Evolutionary conservation across 2,888 invertebrate genomes (phyloP).

Genomic region (Torymus texanus): DNA sequence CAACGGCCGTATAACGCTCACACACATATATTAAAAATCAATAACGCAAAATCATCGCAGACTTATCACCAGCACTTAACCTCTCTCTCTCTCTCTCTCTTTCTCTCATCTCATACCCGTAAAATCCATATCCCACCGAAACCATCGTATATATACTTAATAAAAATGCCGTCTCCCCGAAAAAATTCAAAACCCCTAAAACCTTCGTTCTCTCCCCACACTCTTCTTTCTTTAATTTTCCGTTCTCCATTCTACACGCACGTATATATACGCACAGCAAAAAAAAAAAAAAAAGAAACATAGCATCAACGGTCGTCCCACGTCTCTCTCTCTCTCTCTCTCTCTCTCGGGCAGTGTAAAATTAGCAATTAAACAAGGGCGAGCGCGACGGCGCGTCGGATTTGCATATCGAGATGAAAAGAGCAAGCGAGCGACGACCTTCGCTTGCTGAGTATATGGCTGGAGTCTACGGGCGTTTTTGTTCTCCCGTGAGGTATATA

Average conservation of each 20-base stretch:
- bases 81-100: too few relatives aligned
- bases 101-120: too few relatives aligned
- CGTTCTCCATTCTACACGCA: conserved; percentile 31
- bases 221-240: conserved; percentile 39
- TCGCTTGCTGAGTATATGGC: conserved; percentile 59
- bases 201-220: neutral
- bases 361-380: conserved; percentile 55
- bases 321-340: conserved; percentile 16
- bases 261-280: neutral
- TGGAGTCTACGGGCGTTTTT: conserved; percentile 71
- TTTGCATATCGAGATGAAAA: conserved; percentile 53
- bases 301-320: neutral
- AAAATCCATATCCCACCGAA: too few relatives aligned
- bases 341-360: conserved; percentile 41
- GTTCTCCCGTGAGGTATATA: conserved; percentile 59
- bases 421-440: neutral
- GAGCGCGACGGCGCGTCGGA: conserved; percentile 20
- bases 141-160: too few relatives aligned
- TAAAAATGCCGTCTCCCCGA: neutral
- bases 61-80: too few relatives aligned
- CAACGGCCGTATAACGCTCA: too few relatives aligned
- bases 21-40: too few relatives aligned
- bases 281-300: conserved; percentile 20
- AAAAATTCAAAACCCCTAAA: neutral
- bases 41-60: too few relatives aligned